Percentiles rank a stretch among this genome's conserved stretches.
Evolutionary conservation across 2,888 invertebrate genomes (phyloP).

Genomic region (Agrilus biguttatus): DNA sequence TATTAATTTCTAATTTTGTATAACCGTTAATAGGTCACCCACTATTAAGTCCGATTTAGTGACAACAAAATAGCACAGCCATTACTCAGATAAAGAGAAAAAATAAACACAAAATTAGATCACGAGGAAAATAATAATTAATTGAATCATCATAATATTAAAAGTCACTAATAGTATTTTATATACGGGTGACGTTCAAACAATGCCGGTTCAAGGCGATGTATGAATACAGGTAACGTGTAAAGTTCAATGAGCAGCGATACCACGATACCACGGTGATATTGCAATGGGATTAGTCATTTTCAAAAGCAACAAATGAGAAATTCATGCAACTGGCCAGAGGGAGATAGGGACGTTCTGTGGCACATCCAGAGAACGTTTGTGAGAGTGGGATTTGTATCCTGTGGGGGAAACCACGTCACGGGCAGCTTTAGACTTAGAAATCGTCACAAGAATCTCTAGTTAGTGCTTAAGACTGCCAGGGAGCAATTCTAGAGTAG

Average conservation of each 20-base stretch:
- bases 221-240: too few species aligned
- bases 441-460: conserved; percentile 26
- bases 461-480: conserved; percentile 34
- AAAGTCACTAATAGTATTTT: too few species aligned
- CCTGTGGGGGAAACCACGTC: conserved; percentile 21
- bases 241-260: conserved; percentile 11
- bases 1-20: too few species aligned
- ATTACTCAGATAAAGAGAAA: too few species aligned
- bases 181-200: too few species aligned
- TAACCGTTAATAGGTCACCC: too few species aligned
- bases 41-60: too few species aligned
- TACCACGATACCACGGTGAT: conserved; percentile 13
- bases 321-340: conserved; percentile 10
- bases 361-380: conserved; percentile 12
- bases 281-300: conserved; percentile 23
- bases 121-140: too few species aligned
- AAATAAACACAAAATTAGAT: too few species aligned
- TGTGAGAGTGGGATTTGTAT: conserved; percentile 12
- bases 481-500: conserved; percentile 31
- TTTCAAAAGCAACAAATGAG: conserved; percentile 19
- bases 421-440: conserved; percentile 29
- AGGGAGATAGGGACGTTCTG: conserved; percentile 21
- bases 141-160: too few species aligned
- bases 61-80: too few species aligned
- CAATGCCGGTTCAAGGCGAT: too few species aligned